Conservation (phyloP, 2,113 vertebrate species). For the Notothenia coriiceps region DNA sequence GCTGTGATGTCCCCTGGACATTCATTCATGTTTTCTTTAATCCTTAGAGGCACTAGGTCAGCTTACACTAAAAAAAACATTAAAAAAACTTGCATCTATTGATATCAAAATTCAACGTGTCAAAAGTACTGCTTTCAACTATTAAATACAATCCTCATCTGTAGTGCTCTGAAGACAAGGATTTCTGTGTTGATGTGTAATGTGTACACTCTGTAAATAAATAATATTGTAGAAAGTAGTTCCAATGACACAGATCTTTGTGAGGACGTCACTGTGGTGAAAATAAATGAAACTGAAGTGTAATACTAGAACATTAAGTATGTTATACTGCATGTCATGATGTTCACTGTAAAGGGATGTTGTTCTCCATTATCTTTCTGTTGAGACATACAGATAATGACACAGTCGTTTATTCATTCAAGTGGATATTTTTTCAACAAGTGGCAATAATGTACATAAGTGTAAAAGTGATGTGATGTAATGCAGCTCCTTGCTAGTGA, state of each 20-base stretch:
- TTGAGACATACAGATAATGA: neutral
- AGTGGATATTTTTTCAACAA: slow-evolving; percentile 21
- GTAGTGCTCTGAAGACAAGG: slow-evolving; percentile 49
- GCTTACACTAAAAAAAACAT: neutral
- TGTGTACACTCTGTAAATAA: slow-evolving; percentile 15
- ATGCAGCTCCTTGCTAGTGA: slow-evolving; percentile 29
- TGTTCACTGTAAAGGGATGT: neutral
- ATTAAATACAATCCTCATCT: neutral
- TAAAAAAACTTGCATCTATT: neutral
- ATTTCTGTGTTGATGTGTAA: slow-evolving; percentile 6
- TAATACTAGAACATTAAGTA: neutral
- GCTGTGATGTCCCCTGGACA: slow-evolving; percentile 49
- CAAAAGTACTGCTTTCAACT: neutral
- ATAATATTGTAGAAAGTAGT: slow-evolving; percentile 22
- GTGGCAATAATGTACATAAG: slow-evolving; percentile 75
- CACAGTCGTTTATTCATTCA: slow-evolving; percentile 27
- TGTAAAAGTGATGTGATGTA: slow-evolving; percentile 55
- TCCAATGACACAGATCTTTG: slow-evolving; percentile 14
- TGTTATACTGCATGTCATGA: slow-evolving; percentile 7
- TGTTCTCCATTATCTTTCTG: neutral
- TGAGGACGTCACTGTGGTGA: slow-evolving; percentile 21
- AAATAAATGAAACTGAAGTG: neutral
- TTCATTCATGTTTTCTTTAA: too few species aligned
- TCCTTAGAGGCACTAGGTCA: neutral
- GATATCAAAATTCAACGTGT: neutral